Base-by-base conservation (phyloP, 2,888 invertebrate species). In the Ophraella communa region DNA sequence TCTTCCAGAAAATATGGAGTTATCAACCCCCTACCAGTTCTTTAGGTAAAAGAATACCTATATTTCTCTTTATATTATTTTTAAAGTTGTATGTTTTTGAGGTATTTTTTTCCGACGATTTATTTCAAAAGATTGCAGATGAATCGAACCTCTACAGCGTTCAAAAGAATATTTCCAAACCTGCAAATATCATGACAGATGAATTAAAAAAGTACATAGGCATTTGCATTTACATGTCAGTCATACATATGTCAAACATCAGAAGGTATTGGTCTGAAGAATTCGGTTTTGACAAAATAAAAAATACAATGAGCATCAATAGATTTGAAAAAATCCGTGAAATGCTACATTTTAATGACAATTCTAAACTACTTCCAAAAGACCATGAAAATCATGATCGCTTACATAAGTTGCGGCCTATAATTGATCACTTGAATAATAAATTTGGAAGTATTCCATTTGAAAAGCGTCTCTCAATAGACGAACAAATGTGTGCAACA, bases 401-500 rank as follows among this genome's bases (percentile, higher is more conserved):
- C 23, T 51, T 51, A 24, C 24, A 51, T 51, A 51, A 51, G 14
- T 27, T 51, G 51, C 27, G 27, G 23, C 17, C 51, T 5, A 17
- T 60, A 20, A 62, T 73, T 23, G 51, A 65, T n/a, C 39, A 68
- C 20, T 30, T 57, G 27, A 30, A 78, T 51, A 77, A 76, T 65
- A 3, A n/a, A 33, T 33, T 33, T n/a, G 60, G 66, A 63, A 76
- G 66, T 54, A 66, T 79, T 57, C 71, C 78, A 54, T 68, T 74
- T 45, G 74, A 78, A 53, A 72, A 75, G 68, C 61, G 69, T 62
- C 71, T 78, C 45, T 77, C 77, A n/a, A 51, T 76, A n/a, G 74
- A 74, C 60, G 72, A 74, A 62, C 74, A 74, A 62, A 69, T 74
- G 27, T 73, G 77, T 73, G 70, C 77, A n/a, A 79, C 78, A 33